These are phyloP conservation scores for Catagonus wagneri DNA, from an alignment of 2,113 vertebrate species.

Conservation along the genomic window DNA sequence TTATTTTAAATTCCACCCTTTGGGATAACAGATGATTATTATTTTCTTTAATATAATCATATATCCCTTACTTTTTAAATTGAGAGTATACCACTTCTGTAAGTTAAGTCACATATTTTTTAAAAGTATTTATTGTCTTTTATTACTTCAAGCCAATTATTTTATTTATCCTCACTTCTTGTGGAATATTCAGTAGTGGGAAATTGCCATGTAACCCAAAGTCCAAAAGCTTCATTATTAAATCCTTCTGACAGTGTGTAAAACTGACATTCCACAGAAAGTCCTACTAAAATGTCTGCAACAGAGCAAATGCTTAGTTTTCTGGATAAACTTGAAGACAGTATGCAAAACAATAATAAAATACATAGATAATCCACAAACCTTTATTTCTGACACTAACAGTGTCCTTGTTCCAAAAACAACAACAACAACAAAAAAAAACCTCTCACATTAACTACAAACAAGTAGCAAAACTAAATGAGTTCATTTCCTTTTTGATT, in stretches of 20 bases:
- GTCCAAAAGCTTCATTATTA: slow-evolving; percentile 32
- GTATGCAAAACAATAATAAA: not conserved
- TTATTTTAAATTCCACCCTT: slow-evolving; percentile 42
- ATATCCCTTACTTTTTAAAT: slow-evolving; percentile 14
- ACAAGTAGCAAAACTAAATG: not conserved
- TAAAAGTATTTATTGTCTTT: slow-evolving; percentile 11
- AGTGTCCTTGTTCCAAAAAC: not conserved
- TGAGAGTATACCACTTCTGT: not conserved
- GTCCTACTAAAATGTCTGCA: slow-evolving; percentile 22
- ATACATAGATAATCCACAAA: not conserved
- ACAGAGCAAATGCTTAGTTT: slow-evolving; percentile 15
- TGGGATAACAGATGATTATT: not conserved
- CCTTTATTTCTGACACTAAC: slow-evolving; percentile 15
- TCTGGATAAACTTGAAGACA: not conserved
- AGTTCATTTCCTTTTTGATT: not conserved
- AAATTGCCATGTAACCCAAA: slow-evolving; percentile 1
- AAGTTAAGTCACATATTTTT: slow-evolving; percentile 39
- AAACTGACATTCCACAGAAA: slow-evolving; percentile 43
- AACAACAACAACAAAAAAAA: not conserved
- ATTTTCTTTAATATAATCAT: slow-evolving; percentile 46
- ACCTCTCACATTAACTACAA: not conserved
- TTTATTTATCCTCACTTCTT: slow-evolving; percentile 20
- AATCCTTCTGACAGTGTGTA: not conserved
- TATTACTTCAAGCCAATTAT: slow-evolving; percentile 46
- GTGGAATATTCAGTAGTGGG: not conserved